Evolutionary conservation across 2,888 invertebrate species (phyloP).

Genomic region (Aspidiotus rigidus): DNA sequence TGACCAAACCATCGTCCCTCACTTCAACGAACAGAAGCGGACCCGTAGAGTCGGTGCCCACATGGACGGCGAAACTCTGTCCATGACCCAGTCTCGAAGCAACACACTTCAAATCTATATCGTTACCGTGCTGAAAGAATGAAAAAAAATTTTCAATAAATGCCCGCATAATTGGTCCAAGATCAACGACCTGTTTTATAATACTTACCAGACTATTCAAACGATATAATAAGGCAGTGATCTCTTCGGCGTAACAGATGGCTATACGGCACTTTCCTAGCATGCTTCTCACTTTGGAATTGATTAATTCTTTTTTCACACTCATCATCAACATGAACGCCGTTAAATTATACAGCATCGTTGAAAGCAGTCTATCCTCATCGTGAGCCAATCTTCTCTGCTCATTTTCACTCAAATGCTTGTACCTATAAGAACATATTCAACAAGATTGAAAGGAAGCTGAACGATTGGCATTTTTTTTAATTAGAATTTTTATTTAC

Average conservation of each 20-base stretch:
- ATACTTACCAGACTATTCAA: constrained; percentile 76
- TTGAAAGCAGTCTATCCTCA: constrained; percentile 89
- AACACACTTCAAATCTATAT: constrained; percentile 91
- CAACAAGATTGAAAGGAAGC: background rate
- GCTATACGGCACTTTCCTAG: constrained; percentile 98
- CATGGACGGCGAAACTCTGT: constrained; percentile 96
- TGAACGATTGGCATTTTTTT: too few species aligned
- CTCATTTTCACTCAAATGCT: constrained; percentile 82
- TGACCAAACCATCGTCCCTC: constrained; percentile 85
- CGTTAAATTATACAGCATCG: constrained; percentile 90
- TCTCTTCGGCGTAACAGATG: constrained; percentile 91
- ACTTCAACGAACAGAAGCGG: constrained; percentile 85
- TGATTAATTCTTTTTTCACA: constrained; percentile 71
- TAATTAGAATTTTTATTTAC: constrained; percentile 39
- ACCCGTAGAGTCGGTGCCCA: constrained; percentile 85
- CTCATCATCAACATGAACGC: constrained; percentile 91
- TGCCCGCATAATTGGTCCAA: background rate
- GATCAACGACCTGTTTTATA: background rate
- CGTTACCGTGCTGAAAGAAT: constrained; percentile 77
- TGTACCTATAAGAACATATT: constrained; percentile 54
- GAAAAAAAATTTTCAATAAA: background rate
- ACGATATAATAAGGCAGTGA: constrained; percentile 90
- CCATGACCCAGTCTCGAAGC: constrained; percentile 91
- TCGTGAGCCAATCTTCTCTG: constrained; percentile 93
- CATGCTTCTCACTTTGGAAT: constrained; percentile 78